Conservation (phyloP, 30 jellyfish, hydroid and myxozoan species). For the Turritopsis rubra region DNA sequence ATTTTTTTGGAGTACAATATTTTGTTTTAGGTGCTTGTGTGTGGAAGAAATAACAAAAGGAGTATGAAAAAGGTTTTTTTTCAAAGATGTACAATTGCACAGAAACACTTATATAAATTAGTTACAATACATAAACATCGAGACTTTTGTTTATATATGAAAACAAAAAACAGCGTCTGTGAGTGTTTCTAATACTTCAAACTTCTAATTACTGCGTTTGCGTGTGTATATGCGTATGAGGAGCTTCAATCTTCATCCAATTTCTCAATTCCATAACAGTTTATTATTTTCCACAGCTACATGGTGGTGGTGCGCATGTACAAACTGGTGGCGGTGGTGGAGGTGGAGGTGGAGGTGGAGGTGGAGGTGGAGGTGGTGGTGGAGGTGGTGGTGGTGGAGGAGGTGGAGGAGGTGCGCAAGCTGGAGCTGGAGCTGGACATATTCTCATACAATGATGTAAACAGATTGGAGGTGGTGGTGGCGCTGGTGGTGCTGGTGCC, state of each 20-base stretch:
- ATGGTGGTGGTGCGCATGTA: conserved; percentile 70
- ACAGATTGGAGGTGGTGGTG: conserved; percentile 99
- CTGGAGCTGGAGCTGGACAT: conserved; percentile 93
- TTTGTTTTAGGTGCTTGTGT: background rate
- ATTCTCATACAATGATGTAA: conserved; percentile 81
- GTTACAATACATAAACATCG: conserved; percentile 8
- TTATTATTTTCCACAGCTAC: conserved; percentile 34
- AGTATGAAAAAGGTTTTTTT: background rate
- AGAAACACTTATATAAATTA: background rate
- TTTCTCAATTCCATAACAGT: conserved; percentile 60
- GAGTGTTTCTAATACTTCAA: background rate
- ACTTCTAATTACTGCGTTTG: background rate
- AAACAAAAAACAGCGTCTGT: background rate
- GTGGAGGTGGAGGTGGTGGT: conserved; percentile 96
- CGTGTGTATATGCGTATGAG: conserved; percentile 15
- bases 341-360: conserved; percentile 91
- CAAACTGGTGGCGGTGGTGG: conserved; percentile 75
- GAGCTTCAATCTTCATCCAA: conserved; percentile 63
- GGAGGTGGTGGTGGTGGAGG: conserved; percentile 98
- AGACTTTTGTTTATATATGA: background rate
- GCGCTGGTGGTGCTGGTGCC: conserved; percentile 96
- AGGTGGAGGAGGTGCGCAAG: conserved; percentile 93
- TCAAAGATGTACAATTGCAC: background rate
- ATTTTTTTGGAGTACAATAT: background rate
- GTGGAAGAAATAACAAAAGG: background rate